phyloP scores from a whole-genome alignment of 2,113 vertebrate species.

The Macaca mulatta region DNA sequence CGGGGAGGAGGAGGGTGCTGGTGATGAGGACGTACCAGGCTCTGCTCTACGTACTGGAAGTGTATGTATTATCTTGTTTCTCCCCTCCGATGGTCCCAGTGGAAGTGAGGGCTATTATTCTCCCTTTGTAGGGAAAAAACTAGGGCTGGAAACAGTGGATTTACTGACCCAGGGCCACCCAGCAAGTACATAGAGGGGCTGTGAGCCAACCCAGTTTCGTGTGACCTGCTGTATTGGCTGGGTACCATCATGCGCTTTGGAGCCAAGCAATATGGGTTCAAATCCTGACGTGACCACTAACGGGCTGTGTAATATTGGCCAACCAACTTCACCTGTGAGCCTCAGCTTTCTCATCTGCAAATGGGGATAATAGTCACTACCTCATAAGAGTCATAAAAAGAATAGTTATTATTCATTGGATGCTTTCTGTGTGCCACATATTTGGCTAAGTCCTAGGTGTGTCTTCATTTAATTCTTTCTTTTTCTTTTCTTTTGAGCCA shows the following conservation, averaged over 20 bases:
- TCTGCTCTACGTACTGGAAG: background rate
- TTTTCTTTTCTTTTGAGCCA: no score
- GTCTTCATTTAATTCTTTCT: background rate
- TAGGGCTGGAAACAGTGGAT: background rate
- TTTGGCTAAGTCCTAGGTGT: background rate
- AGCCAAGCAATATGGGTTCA: background rate
- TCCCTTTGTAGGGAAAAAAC: background rate
- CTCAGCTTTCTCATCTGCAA: background rate
- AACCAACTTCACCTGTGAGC: background rate
- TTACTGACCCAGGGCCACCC: background rate
- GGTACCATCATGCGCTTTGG: no score
- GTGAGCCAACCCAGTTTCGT: background rate
- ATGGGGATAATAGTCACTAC: background rate
- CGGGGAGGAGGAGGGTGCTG: no score
- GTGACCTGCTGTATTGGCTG: background rate
- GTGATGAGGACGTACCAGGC: fast-evolving
- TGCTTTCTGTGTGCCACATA: background rate
- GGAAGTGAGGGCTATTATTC: background rate
- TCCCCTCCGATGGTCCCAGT: background rate
- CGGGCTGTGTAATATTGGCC: background rate
- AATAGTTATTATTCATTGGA: background rate
- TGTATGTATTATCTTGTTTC: fast-evolving
- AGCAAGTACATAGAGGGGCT: background rate
- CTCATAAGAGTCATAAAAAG: background rate
- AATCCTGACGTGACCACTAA: background rate